phyloP scores from a whole-genome alignment of 2,113 vertebrate species.

The Stigmatopora nigra region DNA sequence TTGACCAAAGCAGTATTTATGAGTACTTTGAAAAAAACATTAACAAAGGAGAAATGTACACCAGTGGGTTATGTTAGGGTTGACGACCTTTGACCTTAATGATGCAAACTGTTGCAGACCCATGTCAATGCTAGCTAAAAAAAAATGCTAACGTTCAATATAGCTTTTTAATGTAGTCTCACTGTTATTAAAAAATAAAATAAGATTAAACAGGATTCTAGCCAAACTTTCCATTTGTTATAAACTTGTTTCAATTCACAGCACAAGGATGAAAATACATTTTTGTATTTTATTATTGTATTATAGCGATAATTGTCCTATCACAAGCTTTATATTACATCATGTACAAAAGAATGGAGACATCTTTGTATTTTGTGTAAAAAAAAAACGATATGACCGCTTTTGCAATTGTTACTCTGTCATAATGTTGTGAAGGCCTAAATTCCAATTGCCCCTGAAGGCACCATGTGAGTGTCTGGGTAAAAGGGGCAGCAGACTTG shows the following conservation, averaged over 20 bases:
- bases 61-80: too few species aligned
- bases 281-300: too few species aligned
- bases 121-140: not conserved
- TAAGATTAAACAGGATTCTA: too few species aligned
- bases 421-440: not conserved
- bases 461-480: not conserved
- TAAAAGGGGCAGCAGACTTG: constrained; percentile 7
- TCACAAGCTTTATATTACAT: too few species aligned
- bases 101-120: not conserved
- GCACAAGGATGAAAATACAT: too few species aligned
- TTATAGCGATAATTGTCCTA: not conserved
- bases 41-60: not conserved
- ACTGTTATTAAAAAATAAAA: too few species aligned
- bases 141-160: not conserved
- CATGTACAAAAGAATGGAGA: too few species aligned
- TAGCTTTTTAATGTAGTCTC: too few species aligned
- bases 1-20: not conserved
- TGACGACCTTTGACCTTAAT: too few species aligned
- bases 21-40: not conserved
- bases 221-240: too few species aligned
- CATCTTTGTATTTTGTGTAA: too few species aligned
- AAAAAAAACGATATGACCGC: too few species aligned
- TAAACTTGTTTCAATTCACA: not conserved
- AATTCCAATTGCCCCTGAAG: not conserved
- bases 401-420: not conserved